Evolutionary conservation across 2,888 invertebrate species (phyloP).

Genomic region (Cerastoderma edule): DNA sequence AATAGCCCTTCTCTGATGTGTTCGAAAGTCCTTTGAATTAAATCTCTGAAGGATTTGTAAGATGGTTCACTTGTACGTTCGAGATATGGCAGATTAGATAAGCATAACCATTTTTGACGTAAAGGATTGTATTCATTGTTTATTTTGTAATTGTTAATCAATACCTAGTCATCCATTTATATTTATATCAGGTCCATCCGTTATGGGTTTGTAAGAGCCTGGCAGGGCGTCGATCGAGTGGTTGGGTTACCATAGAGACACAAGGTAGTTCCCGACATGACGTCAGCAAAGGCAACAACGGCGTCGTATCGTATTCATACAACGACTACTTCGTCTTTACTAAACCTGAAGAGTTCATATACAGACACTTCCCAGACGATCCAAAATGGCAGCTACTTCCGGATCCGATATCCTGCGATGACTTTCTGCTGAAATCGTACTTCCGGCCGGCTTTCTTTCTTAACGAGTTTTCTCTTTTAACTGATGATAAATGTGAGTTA

Average conservation of each 20-base stretch:
- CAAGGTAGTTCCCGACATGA: conserved; percentile 23
- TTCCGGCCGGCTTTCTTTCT: conserved; percentile 48
- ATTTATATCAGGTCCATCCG: conserved; percentile 45
- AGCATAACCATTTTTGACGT: too few species aligned
- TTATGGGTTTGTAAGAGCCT: conserved; percentile 55
- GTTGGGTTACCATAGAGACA: conserved; percentile 54
- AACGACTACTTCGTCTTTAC: conserved; percentile 60
- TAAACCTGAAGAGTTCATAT: conserved; percentile 59
- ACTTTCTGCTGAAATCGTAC: conserved; percentile 44
- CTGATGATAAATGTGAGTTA: conserved; percentile 44
- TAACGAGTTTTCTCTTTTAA: conserved; percentile 43
- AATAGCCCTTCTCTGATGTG: too few species aligned
- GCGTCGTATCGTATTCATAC: conserved; percentile 28
- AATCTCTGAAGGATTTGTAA: too few species aligned
- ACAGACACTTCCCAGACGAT: conserved; percentile 58
- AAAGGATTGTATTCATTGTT: too few species aligned
- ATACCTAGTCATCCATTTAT: too few species aligned
- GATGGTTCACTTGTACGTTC: too few species aligned
- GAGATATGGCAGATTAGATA: too few species aligned
- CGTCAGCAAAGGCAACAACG: conserved; percentile 17
- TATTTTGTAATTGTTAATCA: too few species aligned
- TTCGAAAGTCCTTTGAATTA: too few species aligned
- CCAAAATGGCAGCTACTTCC: conserved; percentile 56
- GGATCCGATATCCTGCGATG: conserved; percentile 40
- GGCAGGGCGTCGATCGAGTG: conserved; percentile 32